Evolutionary conservation across 2,113 vertebrate species (phyloP).

Genomic region (Mustelus asterias): DNA sequence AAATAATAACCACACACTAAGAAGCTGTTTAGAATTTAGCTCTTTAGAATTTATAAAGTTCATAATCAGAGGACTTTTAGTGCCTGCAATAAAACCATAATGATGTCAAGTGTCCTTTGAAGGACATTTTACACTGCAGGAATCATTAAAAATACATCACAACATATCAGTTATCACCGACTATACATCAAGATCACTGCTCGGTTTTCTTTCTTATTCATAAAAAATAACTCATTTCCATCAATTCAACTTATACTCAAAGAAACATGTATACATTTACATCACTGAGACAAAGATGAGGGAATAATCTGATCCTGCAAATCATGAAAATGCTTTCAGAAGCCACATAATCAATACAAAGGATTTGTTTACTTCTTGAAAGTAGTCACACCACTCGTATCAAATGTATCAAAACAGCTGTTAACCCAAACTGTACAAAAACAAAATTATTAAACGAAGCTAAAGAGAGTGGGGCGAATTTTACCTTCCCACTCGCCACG

Average conservation of each 20-base stretch:
- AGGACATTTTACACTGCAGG: background rate
- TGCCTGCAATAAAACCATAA: background rate
- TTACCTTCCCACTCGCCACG: too few relatives aligned
- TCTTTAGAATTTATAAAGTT: background rate
- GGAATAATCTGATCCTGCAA: background rate
- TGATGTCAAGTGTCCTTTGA: background rate
- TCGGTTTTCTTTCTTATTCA: background rate
- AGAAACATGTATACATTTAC: background rate
- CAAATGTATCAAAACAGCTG: background rate
- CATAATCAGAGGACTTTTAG: background rate
- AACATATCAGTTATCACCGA: background rate
- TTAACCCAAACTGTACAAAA: background rate
- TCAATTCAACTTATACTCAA: background rate
- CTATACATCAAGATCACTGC: background rate
- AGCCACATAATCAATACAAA: background rate
- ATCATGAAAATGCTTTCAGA: background rate
- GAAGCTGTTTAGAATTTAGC: background rate
- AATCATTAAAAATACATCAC: conserved; percentile 10
- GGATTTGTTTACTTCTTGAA: background rate
- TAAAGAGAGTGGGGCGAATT: background rate
- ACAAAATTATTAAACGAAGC: background rate
- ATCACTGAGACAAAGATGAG: background rate
- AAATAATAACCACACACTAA: background rate
- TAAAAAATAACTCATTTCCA: background rate
- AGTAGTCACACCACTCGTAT: background rate